Percentiles rank a stretch among this genome's conserved stretches.
phyloP scores from a whole-genome alignment of 2,888 invertebrate species.

The Eupithecia vulgata region DNA sequence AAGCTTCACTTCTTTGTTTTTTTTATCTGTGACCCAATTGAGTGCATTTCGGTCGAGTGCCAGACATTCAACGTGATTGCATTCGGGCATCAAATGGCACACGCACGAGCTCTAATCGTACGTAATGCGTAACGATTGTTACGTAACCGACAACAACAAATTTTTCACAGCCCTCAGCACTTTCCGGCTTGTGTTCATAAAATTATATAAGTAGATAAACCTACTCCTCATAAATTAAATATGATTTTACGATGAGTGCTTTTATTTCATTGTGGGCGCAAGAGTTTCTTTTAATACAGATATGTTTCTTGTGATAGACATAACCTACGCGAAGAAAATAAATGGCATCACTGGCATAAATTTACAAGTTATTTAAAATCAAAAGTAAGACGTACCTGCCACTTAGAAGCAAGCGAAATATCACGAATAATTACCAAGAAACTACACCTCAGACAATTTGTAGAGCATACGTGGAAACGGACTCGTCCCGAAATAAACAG shows the following conservation, averaged over 20 bases:
- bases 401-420: conserved; percentile 19
- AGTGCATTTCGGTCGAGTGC: conserved; percentile 54
- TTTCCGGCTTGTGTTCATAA: not conserved
- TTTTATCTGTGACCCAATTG: conserved; percentile 65
- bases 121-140: not conserved
- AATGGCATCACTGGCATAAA: conserved; percentile 13
- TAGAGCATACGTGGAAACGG: conserved; percentile 57
- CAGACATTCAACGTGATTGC: conserved; percentile 50
- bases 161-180: not conserved
- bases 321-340: conserved; percentile 10
- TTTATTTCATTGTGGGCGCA: not conserved
- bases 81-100: conserved; percentile 49
- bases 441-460: conserved; percentile 45
- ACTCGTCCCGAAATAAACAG: conserved; percentile 66
- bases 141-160: not conserved
- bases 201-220: not conserved
- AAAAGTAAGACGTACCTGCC: conserved; percentile 23
- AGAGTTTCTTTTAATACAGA: not conserved
- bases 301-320: not conserved
- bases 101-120: conserved; percentile 1
- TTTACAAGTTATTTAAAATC: conserved; percentile 8
- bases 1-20: conserved; percentile 44
- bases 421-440: conserved; percentile 45
- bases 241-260: conserved; percentile 16
- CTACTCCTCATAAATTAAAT: not conserved